Percentiles rank a stretch among this genome's conserved stretches.
These are phyloP conservation scores for Patella caerulea DNA, from an alignment of 2,888 invertebrate genomes.

Conservation along the genomic window DNA sequence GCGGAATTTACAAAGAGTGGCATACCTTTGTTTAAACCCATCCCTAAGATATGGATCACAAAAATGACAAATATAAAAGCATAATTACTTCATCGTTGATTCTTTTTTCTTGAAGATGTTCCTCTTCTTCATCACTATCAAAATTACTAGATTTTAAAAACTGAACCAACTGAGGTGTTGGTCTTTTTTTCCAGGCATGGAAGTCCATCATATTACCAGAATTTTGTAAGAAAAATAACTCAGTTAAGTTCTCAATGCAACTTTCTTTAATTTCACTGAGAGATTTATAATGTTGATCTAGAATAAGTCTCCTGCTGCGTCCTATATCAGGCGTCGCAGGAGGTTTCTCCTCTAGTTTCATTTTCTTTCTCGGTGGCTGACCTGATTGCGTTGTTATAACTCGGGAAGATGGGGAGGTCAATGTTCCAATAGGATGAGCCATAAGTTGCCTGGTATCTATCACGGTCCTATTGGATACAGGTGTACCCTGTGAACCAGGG, in stretches of 20 bases:
- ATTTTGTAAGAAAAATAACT: constrained; percentile 88
- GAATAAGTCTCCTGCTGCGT: constrained; percentile 56
- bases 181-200: constrained; percentile 85
- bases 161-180: constrained; percentile 80
- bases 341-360: constrained; percentile 65
- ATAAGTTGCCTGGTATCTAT: constrained; percentile 29
- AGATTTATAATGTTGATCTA: constrained; percentile 56
- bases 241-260: constrained; percentile 75
- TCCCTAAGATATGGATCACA: too few species aligned
- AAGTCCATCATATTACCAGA: constrained; percentile 92
- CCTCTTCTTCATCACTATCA: constrained; percentile 77
- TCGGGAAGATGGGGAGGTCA: constrained; percentile 13
- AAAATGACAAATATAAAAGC: too few species aligned
- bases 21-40: too few species aligned
- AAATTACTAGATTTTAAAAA: constrained; percentile 83
- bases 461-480: constrained; percentile 25
- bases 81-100: constrained; percentile 51
- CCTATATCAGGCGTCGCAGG: constrained; percentile 62
- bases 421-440: constrained; percentile 21
- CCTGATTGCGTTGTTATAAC: constrained; percentile 33
- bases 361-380: constrained; percentile 59
- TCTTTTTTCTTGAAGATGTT: constrained; percentile 49
- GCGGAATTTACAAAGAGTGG: too few species aligned
- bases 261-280: constrained; percentile 65
- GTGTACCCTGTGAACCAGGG: constrained; percentile 28